phyloP scores from a whole-genome alignment of 2,113 vertebrate species.

The Phalacrocorax aristotelis region DNA sequence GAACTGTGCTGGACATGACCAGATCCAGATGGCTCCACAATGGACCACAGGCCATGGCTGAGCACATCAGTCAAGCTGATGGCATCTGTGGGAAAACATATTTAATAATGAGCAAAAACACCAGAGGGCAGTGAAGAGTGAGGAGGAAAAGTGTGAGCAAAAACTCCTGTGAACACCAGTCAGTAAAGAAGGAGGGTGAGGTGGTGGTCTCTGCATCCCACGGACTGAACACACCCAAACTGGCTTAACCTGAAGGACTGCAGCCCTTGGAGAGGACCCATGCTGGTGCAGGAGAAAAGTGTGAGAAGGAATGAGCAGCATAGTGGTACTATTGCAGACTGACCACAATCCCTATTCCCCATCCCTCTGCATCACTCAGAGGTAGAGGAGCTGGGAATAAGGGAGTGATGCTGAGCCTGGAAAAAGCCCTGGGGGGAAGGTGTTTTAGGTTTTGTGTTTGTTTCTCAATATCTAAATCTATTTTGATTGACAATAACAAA shows the following conservation, averaged over 20 bases:
- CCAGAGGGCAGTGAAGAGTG: neutral
- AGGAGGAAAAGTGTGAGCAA: neutral
- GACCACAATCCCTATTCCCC: accelerated
- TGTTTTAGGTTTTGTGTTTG: neutral
- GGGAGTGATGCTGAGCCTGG: neutral
- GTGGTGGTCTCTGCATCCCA: neutral
- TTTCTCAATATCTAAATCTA: neutral
- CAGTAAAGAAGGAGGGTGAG: neutral
- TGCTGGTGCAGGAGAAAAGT: accelerated
- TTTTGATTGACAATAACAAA: neutral
- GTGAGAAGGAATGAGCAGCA: neutral
- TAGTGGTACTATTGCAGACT: neutral
- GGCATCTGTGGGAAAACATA: accelerated
- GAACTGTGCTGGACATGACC: neutral
- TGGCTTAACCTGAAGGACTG: neutral
- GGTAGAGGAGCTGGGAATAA: neutral
- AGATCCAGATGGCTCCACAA: neutral
- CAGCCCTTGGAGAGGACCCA: neutral
- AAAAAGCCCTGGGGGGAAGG: neutral
- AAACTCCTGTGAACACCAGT: neutral
- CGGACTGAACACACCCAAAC: neutral
- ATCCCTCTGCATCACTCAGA: neutral
- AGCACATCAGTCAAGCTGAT: neutral
- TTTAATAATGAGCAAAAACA: neutral
- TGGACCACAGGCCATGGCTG: neutral